These are phyloP conservation scores for Smittia aterrima DNA, from an alignment of 2,888 invertebrate genomes.

Conservation along the genomic window DNA sequence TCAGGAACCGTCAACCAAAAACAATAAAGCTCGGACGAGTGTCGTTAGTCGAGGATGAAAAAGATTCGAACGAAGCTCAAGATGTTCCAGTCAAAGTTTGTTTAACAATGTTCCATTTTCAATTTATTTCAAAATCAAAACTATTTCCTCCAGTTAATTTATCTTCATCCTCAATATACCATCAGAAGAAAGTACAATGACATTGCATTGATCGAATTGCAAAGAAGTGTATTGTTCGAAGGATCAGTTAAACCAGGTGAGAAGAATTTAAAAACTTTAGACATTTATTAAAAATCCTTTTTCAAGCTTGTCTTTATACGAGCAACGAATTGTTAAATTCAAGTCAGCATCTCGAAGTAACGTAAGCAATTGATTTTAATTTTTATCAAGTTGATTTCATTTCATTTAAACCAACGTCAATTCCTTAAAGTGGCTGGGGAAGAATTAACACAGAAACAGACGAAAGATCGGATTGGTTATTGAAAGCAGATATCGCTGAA, in stretches of 20 bases:
- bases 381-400: too few relatives aligned
- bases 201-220: conserved; percentile 45
- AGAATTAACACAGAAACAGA: not conserved
- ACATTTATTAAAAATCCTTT: too few relatives aligned
- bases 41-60: conserved; percentile 31
- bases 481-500: not conserved
- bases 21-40: conserved; percentile 43
- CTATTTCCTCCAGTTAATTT: conserved; percentile 42
- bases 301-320: conserved; percentile 44
- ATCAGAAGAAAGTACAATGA: conserved; percentile 44
- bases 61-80: conserved; percentile 11
- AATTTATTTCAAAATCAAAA: not conserved
- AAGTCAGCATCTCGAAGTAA: too few relatives aligned
- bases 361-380: too few relatives aligned
- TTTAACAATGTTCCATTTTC: not conserved
- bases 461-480: not conserved
- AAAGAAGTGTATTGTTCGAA: conserved; percentile 40
- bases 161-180: conserved; percentile 43
- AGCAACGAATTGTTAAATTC: conserved; percentile 38
- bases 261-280: too few relatives aligned
- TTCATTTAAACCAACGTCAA: too few relatives aligned
- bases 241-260: conserved; percentile 44
- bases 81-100: not conserved
- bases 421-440: not conserved
- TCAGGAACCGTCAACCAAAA: conserved; percentile 25